Percentiles rank a stretch among this genome's conserved stretches.
phyloP scores from a whole-genome alignment of 2,113 vertebrate genomes.

The Pterocles orientalis region DNA sequence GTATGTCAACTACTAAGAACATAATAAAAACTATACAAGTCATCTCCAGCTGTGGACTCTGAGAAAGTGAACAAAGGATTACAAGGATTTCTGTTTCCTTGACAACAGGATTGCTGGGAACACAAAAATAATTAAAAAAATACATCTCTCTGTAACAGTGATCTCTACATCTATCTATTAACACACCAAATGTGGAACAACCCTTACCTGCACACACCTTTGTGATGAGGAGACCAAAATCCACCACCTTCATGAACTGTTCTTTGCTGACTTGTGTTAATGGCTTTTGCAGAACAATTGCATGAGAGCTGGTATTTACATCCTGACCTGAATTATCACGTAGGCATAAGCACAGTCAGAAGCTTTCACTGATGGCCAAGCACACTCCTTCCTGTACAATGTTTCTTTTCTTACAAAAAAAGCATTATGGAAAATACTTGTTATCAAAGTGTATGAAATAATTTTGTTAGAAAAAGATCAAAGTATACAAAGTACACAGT shows the following conservation, averaged over 20 bases:
- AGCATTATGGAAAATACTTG: background rate
- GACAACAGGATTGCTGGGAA: slow-evolving; percentile 76
- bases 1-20: slow-evolving; percentile 42
- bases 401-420: background rate
- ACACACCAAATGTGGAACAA: background rate
- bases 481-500: background rate
- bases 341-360: background rate
- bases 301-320: background rate
- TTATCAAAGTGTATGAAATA: background rate
- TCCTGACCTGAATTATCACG: background rate
- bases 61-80: slow-evolving; percentile 58
- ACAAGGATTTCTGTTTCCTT: slow-evolving; percentile 75
- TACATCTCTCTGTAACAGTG: slow-evolving; percentile 4
- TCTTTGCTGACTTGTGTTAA: background rate
- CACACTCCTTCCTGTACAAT: background rate
- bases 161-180: slow-evolving; percentile 15
- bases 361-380: background rate
- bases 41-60: slow-evolving; percentile 40
- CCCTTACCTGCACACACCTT: background rate
- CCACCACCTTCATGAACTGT: background rate
- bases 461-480: background rate
- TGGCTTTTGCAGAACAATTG: background rate
- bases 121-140: slow-evolving; percentile 74
- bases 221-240: background rate
- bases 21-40: slow-evolving; percentile 55